Evolutionary conservation across 1,140 invertebrate species (phyloP).

Genomic region (Diorhabda elongata): DNA sequence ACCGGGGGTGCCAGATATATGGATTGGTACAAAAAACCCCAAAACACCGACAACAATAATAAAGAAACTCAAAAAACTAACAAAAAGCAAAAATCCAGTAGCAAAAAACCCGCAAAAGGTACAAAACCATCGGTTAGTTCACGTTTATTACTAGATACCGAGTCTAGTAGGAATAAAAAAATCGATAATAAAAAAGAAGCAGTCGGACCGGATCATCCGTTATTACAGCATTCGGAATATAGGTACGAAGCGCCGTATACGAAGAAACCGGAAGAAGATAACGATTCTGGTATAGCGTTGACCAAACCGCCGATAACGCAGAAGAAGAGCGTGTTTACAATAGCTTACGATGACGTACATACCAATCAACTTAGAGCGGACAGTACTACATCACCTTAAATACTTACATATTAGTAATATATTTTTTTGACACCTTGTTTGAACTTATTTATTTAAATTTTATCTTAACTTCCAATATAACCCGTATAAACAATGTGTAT

Average conservation of each 20-base stretch:
- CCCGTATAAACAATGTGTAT: too few species aligned
- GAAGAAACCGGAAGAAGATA: conserved; percentile 57
- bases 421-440: neutral
- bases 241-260: conserved; percentile 54
- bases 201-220: conserved; percentile 54
- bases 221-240: conserved; percentile 71
- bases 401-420: neutral
- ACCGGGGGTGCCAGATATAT: conserved; percentile 50
- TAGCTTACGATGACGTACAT: conserved; percentile 83
- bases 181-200: conserved; percentile 32
- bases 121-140: conserved; percentile 46
- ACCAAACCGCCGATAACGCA: conserved; percentile 73
- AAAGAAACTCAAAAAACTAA: conserved; percentile 23
- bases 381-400: conserved; percentile 48
- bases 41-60: conserved; percentile 32
- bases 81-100: conserved; percentile 40
- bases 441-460: too few species aligned
- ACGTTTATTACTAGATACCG: conserved; percentile 31
- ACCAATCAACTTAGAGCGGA: conserved; percentile 59
- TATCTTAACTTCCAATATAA: too few species aligned
- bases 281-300: conserved; percentile 70
- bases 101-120: conserved; percentile 29
- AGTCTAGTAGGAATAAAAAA: conserved; percentile 37
- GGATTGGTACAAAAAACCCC: conserved; percentile 60
- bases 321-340: conserved; percentile 91